Evolutionary conservation across 2,113 vertebrate genomes (phyloP).

Genomic region (Salvelinus namaycush): DNA sequence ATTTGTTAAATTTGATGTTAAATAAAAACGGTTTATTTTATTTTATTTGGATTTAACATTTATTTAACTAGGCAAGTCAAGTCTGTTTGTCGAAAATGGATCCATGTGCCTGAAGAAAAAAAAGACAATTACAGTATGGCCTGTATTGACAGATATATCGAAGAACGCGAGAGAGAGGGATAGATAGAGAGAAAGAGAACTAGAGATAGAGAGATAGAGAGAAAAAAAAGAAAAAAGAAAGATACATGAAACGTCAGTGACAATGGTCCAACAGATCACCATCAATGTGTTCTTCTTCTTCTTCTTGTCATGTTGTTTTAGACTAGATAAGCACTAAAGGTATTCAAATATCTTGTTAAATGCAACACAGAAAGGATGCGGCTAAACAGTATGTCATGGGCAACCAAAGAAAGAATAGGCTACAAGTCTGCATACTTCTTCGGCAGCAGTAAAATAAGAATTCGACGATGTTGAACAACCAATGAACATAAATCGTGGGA

Average conservation of each 20-base stretch:
- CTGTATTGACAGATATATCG: no score
- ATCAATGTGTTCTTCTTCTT: not conserved
- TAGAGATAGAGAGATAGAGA: not conserved
- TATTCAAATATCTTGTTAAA: not conserved
- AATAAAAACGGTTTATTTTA: no score
- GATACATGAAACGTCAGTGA: not conserved
- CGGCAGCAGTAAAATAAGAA: slow-evolving; percentile 62
- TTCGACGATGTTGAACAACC: slow-evolving; percentile 76
- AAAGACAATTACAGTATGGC: no score
- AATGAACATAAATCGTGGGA: slow-evolving; percentile 81
- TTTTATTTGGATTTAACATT: no score
- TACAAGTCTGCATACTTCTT: slow-evolving; percentile 2
- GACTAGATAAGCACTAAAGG: not conserved
- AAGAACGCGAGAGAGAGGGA: not conserved
- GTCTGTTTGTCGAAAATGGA: no score
- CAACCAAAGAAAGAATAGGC: slow-evolving; percentile 25
- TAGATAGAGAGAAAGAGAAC: not conserved
- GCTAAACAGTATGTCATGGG: slow-evolving; percentile 21
- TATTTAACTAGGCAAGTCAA: no score
- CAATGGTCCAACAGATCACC: not conserved
- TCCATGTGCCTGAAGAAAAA: no score
- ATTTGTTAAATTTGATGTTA: no score
- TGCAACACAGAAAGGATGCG: slow-evolving; percentile 5
- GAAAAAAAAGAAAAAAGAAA: not conserved
- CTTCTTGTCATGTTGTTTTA: no score